Conservation (phyloP, 53 echinoderm and acorn worm genomes). For the Apostichopus leukothele region DNA sequence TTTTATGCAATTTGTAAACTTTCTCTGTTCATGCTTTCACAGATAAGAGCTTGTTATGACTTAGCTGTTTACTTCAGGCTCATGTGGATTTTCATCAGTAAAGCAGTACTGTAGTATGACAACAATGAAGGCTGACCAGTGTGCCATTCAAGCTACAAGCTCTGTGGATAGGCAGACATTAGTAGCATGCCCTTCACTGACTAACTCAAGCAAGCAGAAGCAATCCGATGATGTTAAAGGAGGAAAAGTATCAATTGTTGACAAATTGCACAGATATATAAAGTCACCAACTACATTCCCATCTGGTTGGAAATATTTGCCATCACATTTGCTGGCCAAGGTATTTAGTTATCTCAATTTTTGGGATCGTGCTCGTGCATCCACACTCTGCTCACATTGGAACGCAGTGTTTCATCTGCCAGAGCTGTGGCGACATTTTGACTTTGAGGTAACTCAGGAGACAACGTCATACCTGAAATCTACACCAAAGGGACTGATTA, state of each 20-base stretch:
- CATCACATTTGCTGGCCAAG: constrained; percentile 52
- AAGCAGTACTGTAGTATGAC: background rate
- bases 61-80: no score
- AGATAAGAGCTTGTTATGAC: no score
- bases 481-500: constrained; percentile 71
- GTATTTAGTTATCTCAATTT: constrained; percentile 69
- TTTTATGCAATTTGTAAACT: no score
- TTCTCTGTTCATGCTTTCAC: no score
- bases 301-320: constrained; percentile 46
- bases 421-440: constrained; percentile 82
- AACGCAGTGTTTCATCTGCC: constrained; percentile 70
- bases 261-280: background rate
- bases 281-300: constrained; percentile 2
- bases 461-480: constrained; percentile 74
- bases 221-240: background rate
- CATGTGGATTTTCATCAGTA: no score
- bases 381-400: constrained; percentile 79
- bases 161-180: background rate
- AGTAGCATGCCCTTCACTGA: background rate
- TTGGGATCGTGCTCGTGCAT: constrained; percentile 64
- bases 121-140: background rate
- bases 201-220: background rate
- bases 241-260: background rate
- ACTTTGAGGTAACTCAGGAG: constrained; percentile 76
- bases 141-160: background rate